phyloP scores from a whole-genome alignment of 2,888 invertebrate genomes.

The Cybosia mesomella region DNA sequence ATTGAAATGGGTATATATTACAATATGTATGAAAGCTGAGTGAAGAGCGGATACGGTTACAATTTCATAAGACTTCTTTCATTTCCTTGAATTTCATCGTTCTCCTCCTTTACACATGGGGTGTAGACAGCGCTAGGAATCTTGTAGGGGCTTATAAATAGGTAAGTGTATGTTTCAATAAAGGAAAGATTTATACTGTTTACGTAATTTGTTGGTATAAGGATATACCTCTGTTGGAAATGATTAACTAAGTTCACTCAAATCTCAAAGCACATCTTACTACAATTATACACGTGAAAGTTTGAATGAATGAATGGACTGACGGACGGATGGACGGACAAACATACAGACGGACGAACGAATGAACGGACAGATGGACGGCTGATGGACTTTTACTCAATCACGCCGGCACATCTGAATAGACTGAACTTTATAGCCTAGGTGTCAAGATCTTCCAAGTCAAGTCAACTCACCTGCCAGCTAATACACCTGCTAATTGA shows the following conservation, averaged over 20 bases:
- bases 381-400: no score
- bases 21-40: constrained; percentile 13
- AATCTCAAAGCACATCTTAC: not conserved
- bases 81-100: constrained; percentile 23
- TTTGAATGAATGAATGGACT: not conserved
- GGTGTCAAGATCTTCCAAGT: no score
- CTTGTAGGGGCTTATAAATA: not conserved
- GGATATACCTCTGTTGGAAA: not conserved
- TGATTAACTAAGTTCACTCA: not conserved
- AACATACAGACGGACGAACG: no score
- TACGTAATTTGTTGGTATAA: not conserved
- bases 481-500: no score
- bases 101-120: constrained; percentile 15
- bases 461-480: no score
- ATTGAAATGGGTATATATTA: no score
- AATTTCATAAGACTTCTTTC: constrained; percentile 22
- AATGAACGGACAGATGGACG: no score
- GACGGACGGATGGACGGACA: no score
- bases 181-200: not conserved
- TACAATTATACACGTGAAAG: not conserved
- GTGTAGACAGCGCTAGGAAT: not conserved
- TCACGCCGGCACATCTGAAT: no score
- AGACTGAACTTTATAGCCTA: no score
- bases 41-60: constrained; percentile 8
- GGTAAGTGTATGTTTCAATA: not conserved